Evolutionary conservation across 2,888 invertebrate genomes (phyloP).

Genomic region (Lamproptera curius): DNA sequence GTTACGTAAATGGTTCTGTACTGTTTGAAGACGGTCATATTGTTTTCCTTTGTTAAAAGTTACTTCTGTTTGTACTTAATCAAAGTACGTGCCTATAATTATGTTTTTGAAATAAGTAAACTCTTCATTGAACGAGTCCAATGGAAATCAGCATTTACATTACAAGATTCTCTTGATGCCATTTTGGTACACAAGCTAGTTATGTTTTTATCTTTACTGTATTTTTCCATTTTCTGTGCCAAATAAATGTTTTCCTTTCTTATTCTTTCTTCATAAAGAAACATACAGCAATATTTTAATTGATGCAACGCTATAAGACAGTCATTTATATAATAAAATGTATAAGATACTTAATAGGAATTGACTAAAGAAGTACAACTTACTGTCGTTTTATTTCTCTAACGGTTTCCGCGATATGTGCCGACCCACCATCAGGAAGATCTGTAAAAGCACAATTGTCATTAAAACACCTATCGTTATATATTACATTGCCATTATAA

Average conservation of each 20-base stretch:
- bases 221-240: no score
- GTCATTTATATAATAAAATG: not conserved
- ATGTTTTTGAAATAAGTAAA: no score
- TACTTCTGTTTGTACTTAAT: no score
- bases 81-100: no score
- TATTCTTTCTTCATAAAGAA: not conserved
- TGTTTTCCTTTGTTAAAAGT: no score
- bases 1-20: no score
- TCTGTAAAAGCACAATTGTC: conserved; percentile 78
- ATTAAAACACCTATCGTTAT: not conserved
- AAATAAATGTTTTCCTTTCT: not conserved
- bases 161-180: not conserved
- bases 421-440: conserved; percentile 94
- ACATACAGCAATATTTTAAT: not conserved
- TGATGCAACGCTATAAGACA: not conserved
- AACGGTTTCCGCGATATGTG: conserved; percentile 96
- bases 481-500: no score
- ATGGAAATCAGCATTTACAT: not conserved
- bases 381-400: conserved; percentile 88
- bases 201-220: no score
- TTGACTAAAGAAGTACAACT: no score
- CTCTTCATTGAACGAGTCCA: not conserved
- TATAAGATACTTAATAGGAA: no score
- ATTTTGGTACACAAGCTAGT: no score
- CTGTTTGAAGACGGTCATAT: no score